phyloP scores from a whole-genome alignment of 2,888 invertebrate genomes.

The Noctua pronuba region DNA sequence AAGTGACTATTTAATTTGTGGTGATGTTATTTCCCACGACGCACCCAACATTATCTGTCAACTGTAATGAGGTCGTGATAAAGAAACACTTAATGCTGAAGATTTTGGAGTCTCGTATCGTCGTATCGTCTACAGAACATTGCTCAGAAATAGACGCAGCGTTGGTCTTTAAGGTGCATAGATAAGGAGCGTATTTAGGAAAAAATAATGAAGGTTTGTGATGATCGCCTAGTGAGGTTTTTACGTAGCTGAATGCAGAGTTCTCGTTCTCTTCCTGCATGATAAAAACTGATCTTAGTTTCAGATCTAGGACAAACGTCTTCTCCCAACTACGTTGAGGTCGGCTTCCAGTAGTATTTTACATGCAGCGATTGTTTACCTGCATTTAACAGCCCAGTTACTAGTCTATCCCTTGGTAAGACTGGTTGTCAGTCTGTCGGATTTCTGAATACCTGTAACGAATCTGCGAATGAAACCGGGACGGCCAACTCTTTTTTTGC shows the following conservation, averaged over 20 bases:
- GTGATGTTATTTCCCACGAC: conserved; percentile 52
- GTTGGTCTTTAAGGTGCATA: conserved; percentile 44
- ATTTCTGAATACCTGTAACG: not conserved
- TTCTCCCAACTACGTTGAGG: not conserved
- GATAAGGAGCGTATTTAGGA: conserved; percentile 25
- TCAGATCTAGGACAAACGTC: not conserved
- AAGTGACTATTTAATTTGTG: conserved; percentile 48
- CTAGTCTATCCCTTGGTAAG: not conserved
- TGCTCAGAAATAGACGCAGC: conserved; percentile 51
- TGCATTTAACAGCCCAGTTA: not conserved
- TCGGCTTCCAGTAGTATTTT: not conserved
- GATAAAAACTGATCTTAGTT: not conserved
- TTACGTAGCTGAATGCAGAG: not conserved
- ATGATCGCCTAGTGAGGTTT: not conserved
- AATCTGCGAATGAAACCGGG: not conserved
- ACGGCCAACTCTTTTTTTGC: not conserved
- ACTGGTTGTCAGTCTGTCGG: not conserved
- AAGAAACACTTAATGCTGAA: conserved; percentile 46
- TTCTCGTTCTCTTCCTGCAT: not conserved
- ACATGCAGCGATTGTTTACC: not conserved
- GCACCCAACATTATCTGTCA: conserved; percentile 58
- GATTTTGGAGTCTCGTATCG: conserved; percentile 33
- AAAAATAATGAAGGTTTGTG: not conserved
- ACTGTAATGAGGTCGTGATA: conserved; percentile 60
- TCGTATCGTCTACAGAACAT: conserved; percentile 26